Base-by-base conservation (phyloP, 2,113 vertebrate species). In the Athene noctua region DNA sequence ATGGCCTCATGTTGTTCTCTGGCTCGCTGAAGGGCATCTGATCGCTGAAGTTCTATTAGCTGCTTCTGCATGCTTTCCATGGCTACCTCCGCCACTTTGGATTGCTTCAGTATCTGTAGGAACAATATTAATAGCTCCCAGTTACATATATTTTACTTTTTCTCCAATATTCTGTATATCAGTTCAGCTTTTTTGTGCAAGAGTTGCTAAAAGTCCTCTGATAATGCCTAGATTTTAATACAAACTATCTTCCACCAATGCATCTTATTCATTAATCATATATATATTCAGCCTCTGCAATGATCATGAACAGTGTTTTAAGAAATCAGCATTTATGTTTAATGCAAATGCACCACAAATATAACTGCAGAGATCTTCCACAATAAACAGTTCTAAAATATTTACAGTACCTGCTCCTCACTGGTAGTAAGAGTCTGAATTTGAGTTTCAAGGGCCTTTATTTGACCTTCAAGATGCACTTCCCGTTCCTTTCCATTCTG, bases 41-140 rank as follows among this genome's bases (percentile, higher is more conserved):
- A 99, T 32, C 98, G 98, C 88, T 98, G 98, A 47, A 99, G 98
- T 80, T 99, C 99, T 55, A 98, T 62, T 94, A 99, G 98, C 93
- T 99, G 99, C 97, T 99, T 99, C 91, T 99, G 98, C 98, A 99
- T 91, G 94, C 98, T 99, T 95, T 99, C 99, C 96, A 99, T 98
- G 23, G 99, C 98, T 32, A 99, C 98, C 74, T 99, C 99, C 18
- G 98, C 98, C 67, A 98, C 97, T 91, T 97, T 98, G 96, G 98
- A 98, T 91, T 99, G 99, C 97, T 99, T 99, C 40, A 97, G 13
- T 42, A 98, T 96, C 99, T 99, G 95, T 18, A 87, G 85, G 36
- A 96, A 88, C 12, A 92, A 54, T 5, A 88, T 32, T 49, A 82
- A 27, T 2, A 86, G 29, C 10, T 80, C 22, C 15, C 38, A 52